phyloP scores from a whole-genome alignment of 2,888 invertebrate genomes.

The Teinopalpus imperialis region DNA sequence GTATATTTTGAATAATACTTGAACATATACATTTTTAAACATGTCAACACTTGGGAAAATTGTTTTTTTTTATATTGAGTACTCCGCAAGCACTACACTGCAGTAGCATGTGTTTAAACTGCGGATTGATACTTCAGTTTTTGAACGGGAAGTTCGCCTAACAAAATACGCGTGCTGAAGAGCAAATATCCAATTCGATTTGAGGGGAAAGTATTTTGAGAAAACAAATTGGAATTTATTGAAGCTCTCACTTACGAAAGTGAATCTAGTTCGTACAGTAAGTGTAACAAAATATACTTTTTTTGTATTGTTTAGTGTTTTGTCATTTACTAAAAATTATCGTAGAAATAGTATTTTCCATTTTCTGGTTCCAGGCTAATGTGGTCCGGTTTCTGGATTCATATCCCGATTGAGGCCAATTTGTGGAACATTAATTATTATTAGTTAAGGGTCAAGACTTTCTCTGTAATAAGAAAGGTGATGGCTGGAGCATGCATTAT shows the following conservation, averaged over 20 bases:
- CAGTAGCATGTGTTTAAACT: slow-evolving; percentile 19
- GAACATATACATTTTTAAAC: slow-evolving; percentile 16
- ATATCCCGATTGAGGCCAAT: no score
- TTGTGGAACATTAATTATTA: no score
- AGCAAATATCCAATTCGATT: slow-evolving; percentile 20
- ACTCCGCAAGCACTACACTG: slow-evolving; percentile 24
- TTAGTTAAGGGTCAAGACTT: no score
- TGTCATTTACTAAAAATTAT: no score
- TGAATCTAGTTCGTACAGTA: slow-evolving; percentile 8
- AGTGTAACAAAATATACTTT: not conserved
- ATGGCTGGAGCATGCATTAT: no score
- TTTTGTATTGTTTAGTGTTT: no score
- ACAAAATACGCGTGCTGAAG: slow-evolving; percentile 20
- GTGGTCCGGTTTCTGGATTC: no score
- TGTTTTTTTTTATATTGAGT: slow-evolving; percentile 23
- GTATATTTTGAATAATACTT: slow-evolving; percentile 2
- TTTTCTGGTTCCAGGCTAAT: no score
- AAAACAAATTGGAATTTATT: slow-evolving; percentile 19
- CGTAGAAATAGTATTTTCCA: no score
- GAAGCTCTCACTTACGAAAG: slow-evolving; percentile 14
- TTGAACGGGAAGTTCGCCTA: slow-evolving; percentile 13
- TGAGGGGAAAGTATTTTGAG: slow-evolving; percentile 20
- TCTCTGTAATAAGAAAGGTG: no score
- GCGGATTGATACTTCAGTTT: slow-evolving; percentile 22
- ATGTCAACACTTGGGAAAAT: slow-evolving; percentile 21